These are phyloP conservation scores for Mythimna vitellina DNA, from an alignment of 2,888 invertebrate genomes.

Conservation along the genomic window DNA sequence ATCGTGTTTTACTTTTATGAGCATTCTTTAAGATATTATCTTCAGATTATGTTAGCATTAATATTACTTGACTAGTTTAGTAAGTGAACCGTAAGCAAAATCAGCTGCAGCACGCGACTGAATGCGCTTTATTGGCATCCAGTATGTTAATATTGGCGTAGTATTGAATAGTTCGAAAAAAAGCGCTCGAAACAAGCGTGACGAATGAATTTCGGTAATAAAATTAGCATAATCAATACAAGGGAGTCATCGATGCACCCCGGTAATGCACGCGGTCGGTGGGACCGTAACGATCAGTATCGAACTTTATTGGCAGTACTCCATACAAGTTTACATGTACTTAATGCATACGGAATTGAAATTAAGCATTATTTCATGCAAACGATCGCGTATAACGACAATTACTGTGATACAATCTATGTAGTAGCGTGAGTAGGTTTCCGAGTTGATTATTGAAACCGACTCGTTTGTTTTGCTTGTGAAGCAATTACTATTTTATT, in stretches of 20 bases:
- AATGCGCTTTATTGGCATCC: constrained; percentile 76
- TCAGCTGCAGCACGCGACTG: constrained; percentile 53
- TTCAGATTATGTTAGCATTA: constrained; percentile 25
- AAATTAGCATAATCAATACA: constrained; percentile 89
- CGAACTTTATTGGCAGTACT: constrained; percentile 84
- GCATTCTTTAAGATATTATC: constrained; percentile 11
- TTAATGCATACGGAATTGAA: constrained; percentile 84
- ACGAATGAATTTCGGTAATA: constrained; percentile 86
- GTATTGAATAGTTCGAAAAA: constrained; percentile 74
- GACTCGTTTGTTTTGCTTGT: constrained; percentile 67
- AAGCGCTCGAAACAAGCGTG: constrained; percentile 72
- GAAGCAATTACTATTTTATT: constrained; percentile 33
- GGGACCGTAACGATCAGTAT: constrained; percentile 75
- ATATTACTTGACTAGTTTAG: constrained; percentile 29
- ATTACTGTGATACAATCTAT: constrained; percentile 82
- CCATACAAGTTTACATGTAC: constrained; percentile 83
- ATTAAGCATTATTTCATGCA: constrained; percentile 89
- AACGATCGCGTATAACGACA: constrained; percentile 80
- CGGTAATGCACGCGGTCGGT: constrained; percentile 60
- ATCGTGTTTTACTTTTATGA: constrained; percentile 57
- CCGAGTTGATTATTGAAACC: constrained; percentile 74
- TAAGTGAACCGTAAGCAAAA: constrained; percentile 49
- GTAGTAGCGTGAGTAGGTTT: constrained; percentile 69
- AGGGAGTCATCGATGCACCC: constrained; percentile 82
- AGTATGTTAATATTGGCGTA: constrained; percentile 73